Percentiles rank a stretch among this genome's conserved stretches.
These are phyloP conservation scores for Silurus lanzhouensis DNA, from an alignment of 2,797 vertebrate species.

Conservation along the genomic window DNA sequence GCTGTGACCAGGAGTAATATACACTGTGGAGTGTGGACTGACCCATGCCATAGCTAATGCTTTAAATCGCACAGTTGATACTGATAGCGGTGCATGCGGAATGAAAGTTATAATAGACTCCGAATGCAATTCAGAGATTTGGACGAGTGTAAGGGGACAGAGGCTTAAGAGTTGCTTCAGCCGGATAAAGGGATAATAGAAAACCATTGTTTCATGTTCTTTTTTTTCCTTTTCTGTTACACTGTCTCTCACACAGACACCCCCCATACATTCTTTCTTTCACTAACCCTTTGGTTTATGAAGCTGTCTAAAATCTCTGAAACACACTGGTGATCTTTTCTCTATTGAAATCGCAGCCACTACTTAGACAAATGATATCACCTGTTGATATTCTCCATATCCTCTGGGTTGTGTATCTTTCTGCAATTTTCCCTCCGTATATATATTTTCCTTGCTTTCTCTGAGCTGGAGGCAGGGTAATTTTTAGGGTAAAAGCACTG, in stretches of 20 bases:
- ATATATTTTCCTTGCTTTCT: neutral
- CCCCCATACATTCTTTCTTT: slow-evolving; percentile 24
- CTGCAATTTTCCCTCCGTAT: slow-evolving; percentile 7
- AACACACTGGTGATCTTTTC: slow-evolving; percentile 43
- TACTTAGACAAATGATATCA: slow-evolving; percentile 64
- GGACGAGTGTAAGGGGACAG: slow-evolving; percentile 31
- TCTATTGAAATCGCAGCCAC: slow-evolving; percentile 52
- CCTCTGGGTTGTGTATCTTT: slow-evolving; percentile 43
- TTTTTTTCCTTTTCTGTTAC: slow-evolving; percentile 18
- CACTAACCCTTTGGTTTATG: slow-evolving; percentile 30
- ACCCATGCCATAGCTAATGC: slow-evolving; percentile 52
- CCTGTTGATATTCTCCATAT: slow-evolving; percentile 63
- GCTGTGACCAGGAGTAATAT: slow-evolving; percentile 51
- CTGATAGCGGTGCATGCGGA: slow-evolving; percentile 46
- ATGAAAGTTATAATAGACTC: slow-evolving; percentile 45
- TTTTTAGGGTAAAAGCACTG: slow-evolving; percentile 48
- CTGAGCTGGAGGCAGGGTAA: slow-evolving; percentile 41
- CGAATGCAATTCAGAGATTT: slow-evolving; percentile 33
- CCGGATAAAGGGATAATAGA: slow-evolving; percentile 49
- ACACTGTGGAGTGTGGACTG: slow-evolving; percentile 45
- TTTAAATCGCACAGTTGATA: slow-evolving; percentile 47
- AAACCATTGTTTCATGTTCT: slow-evolving; percentile 54
- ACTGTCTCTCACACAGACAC: slow-evolving; percentile 22
- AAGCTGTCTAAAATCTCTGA: slow-evolving; percentile 46
- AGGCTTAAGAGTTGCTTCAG: slow-evolving; percentile 38